phyloP scores from a whole-genome alignment of 2,113 vertebrate genomes.

The Hemiprocne comata region DNA sequence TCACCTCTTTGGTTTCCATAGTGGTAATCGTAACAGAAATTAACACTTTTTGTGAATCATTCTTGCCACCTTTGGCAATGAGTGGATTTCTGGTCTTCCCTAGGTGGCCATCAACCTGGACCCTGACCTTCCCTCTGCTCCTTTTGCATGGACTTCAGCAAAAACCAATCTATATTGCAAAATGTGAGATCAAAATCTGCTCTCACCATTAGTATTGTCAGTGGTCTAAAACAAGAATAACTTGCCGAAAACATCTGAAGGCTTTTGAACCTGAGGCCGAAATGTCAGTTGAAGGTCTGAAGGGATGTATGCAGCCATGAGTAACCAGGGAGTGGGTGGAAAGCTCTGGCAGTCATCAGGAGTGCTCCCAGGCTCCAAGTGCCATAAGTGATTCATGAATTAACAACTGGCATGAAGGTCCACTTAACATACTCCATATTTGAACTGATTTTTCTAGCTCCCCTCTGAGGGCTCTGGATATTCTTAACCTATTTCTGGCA shows the following conservation, averaged over 20 bases:
- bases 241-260: neutral
- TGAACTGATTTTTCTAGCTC: conserved; percentile 51
- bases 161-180: neutral
- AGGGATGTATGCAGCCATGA: neutral
- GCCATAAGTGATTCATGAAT: conserved; percentile 50
- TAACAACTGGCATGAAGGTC: conserved; percentile 43
- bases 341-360: conserved; percentile 38
- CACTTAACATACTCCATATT: conserved; percentile 46
- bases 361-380: conserved; percentile 31
- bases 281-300: conserved; percentile 46
- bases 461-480: conserved; percentile 2
- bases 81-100: neutral
- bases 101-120: neutral
- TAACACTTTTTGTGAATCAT: neutral
- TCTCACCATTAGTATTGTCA: neutral
- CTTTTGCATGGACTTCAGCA: neutral
- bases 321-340: neutral
- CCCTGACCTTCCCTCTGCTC: neutral
- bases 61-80: neutral
- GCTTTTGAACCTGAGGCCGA: conserved; percentile 37
- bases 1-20: neutral
- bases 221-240: neutral
- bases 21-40: neutral
- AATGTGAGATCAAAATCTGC: neutral
- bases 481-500: conserved; percentile 35